Base-by-base conservation (phyloP, 2,797 vertebrate genomes). In the Psittacula derbiana region DNA sequence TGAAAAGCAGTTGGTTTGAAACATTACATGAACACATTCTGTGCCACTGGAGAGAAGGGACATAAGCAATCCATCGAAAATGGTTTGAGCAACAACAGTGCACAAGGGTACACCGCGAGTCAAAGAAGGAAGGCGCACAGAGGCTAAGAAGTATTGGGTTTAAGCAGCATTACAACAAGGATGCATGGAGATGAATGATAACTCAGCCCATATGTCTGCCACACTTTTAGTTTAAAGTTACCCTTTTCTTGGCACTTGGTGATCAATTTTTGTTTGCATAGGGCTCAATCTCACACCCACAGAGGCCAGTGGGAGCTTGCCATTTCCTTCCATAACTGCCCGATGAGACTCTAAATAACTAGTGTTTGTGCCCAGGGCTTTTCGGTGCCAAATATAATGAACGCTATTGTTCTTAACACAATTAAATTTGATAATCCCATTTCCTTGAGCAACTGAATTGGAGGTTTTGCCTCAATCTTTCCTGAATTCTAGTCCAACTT, bases 361-460 rank as follows among this genome's bases (percentile, higher is more conserved):
- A 61, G 30, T 24, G n/a, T 80, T 96, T 86, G 40, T 93, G 90
- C 86, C 79, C 88, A 89, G 57, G 49, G 61, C 25, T 82, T 91
- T 92, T 73, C 74, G 65, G 74, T 90, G 93, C 95, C 96, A 96
- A 97, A 85, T 81, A 92, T 64, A 95, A 95, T 84, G 89, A 92
- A 93, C 30, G 7, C 52, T 80, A 96, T 95, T 95, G 88, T 96
- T 95, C 94, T 85, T 78, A 79, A 95, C 65, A 96, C 96, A 96
- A 96, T 95, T 93, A 85, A 57, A 80, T 91, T 91, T 90, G 91
- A 94, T 95, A 96, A 95, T 87, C 44, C 86, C 87, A 62, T 50
- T 90, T 95, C 53, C 83, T 44, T 7, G 5, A 89, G 71, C 83
- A 93, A 94, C 71, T 67, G 62, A 66, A 84, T 60, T 52, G 46